Conservation (phyloP, 35 echinoderm and acorn worm species). For the Heliocidaris tuberculata region DNA sequence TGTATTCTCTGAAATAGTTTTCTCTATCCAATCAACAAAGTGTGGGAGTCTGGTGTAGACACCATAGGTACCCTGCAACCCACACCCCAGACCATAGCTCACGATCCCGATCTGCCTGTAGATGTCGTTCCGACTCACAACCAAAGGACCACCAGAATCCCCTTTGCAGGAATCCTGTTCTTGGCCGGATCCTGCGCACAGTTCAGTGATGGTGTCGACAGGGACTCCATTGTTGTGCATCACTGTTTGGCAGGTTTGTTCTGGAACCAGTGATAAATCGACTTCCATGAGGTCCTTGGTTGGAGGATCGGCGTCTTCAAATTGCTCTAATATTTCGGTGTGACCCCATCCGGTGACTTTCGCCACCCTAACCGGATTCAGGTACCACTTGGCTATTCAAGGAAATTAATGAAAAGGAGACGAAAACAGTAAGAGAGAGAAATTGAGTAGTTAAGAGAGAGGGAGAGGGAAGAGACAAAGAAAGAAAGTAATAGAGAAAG, state of each 20-base stretch:
- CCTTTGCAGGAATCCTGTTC: neutral
- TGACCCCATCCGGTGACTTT: neutral
- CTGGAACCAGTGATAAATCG: neutral
- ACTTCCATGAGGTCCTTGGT: neutral
- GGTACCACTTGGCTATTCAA: neutral
- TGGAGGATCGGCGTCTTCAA: neutral
- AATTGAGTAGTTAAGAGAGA: neutral
- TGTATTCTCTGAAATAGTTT: neutral
- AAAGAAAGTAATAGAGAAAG: neutral
- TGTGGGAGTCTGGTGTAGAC: neutral
- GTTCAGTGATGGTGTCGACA: neutral
- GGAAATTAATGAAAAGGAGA: neutral
- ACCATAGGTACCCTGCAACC: neutral
- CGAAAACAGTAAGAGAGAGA: neutral
- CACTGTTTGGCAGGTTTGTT: neutral
- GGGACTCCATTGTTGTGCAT: neutral
- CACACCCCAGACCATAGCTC: neutral
- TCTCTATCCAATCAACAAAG: neutral
- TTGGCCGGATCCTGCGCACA: neutral
- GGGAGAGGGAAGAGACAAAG: neutral
- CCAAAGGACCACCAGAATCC: neutral
- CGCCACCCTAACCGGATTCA: neutral
- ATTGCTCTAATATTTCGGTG: neutral
- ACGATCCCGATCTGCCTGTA: neutral
- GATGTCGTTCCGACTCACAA: neutral